Evolutionary conservation across 1,140 invertebrate genomes (phyloP), one percentile per base, ranked within the genome.

Genomic region (Pomacea maculata): DNA sequence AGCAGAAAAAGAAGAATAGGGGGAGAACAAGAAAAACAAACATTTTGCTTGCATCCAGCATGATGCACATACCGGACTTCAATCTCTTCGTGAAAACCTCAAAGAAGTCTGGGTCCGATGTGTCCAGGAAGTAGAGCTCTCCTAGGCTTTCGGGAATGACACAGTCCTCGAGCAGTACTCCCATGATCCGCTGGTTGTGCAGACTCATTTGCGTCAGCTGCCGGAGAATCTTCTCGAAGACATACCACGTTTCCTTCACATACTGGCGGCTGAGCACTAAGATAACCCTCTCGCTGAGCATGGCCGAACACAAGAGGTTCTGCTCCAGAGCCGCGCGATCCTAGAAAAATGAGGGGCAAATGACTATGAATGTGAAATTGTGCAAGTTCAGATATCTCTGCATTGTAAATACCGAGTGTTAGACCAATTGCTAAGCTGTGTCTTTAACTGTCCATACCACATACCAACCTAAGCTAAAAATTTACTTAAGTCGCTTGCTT

Each of bases 251-350:
- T 6, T 85, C 80, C 64, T 84, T 80, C 61, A 89, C 84, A 78
- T 88, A 90, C 64, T 82, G 84, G 11, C 80, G 77, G 55, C 86
- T 86, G 4, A 90, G 83, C 5, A 89, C 87, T 68, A 90, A 80
- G 9, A 89, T 86, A 4, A 89, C 86, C 29, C 88, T 79, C 78
- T 89, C 86, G 83, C 89, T 90, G n/a, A 90, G 82, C 87, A 89
- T 90, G 10, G 86, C 85, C 1, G 89, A 87, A 83, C 89, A 89
- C 61, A 90, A 79, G 14, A 86, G 81, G 54, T 83, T 88, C 82
- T 89, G 82, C 80, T 86, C 78, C 67, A 83, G 63, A 25, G 80
- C 25, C 45, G 70, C n/a, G 21, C 54, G 80, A 63, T 83, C 80
- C 77, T 78, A 54, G 1, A 61, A 17, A 61, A 11, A 61, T 14